Evolutionary conservation across 2,113 vertebrate species (phyloP).

Genomic region (Neogale vison): DNA sequence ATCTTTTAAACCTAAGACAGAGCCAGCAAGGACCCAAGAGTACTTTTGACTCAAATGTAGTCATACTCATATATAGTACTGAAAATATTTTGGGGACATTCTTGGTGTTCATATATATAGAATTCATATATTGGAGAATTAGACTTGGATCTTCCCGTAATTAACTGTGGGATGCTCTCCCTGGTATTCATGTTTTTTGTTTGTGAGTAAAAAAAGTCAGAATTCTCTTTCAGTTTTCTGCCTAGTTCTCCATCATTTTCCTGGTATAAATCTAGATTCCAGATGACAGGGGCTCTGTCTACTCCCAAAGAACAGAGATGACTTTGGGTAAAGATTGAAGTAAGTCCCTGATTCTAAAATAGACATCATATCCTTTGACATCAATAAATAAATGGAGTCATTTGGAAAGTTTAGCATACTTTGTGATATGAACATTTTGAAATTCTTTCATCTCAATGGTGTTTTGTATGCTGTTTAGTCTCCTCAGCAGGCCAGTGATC

Average conservation of each 20-base stretch:
- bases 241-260: not conserved
- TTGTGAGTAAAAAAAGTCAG: not conserved
- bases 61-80: not conserved
- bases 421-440: not conserved
- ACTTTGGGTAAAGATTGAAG: not conserved
- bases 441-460: not conserved
- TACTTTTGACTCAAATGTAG: not conserved
- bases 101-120: not conserved
- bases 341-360: conserved; percentile 21
- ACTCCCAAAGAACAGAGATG: not conserved
- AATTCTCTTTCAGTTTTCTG: not conserved
- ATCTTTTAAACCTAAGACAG: not conserved
- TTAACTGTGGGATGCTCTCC: not conserved
- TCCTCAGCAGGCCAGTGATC: not conserved
- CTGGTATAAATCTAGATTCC: not conserved
- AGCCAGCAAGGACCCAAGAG: not conserved
- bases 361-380: not conserved
- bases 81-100: not conserved
- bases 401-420: not conserved
- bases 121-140: not conserved
- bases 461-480: not conserved
- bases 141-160: not conserved
- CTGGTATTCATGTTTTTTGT: not conserved
- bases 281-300: not conserved
- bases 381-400: not conserved